A percentile compares a stretch with the other conserved stretches of the same genome.
phyloP scores from a whole-genome alignment of 2,113 vertebrate species.

The Sterrhoptilus dennistouni region DNA sequence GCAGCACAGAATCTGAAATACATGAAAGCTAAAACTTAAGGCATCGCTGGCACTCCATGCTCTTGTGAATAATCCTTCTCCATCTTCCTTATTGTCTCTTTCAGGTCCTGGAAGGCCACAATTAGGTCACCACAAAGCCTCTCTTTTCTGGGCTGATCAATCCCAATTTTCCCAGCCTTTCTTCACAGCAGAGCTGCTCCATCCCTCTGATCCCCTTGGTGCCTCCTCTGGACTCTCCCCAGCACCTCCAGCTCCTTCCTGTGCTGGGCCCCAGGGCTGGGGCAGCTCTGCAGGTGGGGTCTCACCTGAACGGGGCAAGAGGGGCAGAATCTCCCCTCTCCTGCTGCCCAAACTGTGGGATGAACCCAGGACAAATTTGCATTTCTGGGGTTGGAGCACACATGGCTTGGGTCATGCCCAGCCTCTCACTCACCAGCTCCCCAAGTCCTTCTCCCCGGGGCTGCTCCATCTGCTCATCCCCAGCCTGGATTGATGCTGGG shows the following conservation, averaged over 20 bases:
- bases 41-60: neutral
- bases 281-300: neutral
- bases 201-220: fast-evolving
- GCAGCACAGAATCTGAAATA: too few relatives aligned
- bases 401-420: neutral
- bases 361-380: fast-evolving
- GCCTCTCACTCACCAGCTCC: neutral
- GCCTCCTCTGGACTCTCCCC: neutral
- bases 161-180: fast-evolving
- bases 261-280: fast-evolving
- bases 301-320: fast-evolving
- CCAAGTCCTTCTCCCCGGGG: neutral
- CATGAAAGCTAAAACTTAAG: neutral
- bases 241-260: fast-evolving
- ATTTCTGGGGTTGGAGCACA: neutral
- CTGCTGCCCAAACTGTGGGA: neutral
- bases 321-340: neutral
- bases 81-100: fast-evolving
- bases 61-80: neutral
- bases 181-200: neutral
- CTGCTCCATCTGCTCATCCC: neutral
- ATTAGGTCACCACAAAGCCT: neutral
- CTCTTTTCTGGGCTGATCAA: neutral
- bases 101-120: neutral
- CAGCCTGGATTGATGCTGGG: neutral